Evolutionary conservation across 2,888 invertebrate species (phyloP).

Genomic region (Nudaria mundana): DNA sequence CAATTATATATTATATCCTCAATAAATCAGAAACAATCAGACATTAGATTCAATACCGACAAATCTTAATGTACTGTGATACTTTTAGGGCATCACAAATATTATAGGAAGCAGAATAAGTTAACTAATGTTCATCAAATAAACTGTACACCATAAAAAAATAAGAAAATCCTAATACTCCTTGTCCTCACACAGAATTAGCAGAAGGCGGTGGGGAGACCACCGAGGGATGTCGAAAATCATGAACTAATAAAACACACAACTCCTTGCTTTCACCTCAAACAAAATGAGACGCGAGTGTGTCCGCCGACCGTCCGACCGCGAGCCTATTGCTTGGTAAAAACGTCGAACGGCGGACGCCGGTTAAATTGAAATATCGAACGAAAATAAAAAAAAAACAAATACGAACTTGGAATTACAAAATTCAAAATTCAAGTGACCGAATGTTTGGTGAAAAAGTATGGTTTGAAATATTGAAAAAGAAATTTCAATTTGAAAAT

Average conservation of each 20-base stretch:
- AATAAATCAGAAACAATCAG: conserved; percentile 20
- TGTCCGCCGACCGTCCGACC: conserved; percentile 47
- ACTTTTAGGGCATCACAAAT: conserved; percentile 33
- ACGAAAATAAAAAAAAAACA: conserved; percentile 24
- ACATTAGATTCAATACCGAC: conserved; percentile 13
- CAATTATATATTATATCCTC: too few species aligned
- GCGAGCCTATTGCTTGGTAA: conserved; percentile 55
- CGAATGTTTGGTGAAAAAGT: conserved; percentile 32
- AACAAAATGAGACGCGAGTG: conserved; percentile 67
- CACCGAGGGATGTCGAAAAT: conserved; percentile 73
- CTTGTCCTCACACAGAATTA: conserved; percentile 36
- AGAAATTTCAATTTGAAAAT: conserved; percentile 2
- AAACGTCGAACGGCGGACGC: conserved; percentile 60
- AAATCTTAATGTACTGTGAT: conserved; percentile 14
- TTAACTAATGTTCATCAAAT: conserved; percentile 21
- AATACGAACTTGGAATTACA: conserved; percentile 14
- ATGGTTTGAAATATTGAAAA: conserved; percentile 26
- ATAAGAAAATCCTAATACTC: conserved; percentile 15
- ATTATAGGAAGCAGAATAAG: too few species aligned
- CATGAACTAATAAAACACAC: conserved; percentile 71
- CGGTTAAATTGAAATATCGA: conserved; percentile 42
- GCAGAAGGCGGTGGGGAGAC: conserved; percentile 56
- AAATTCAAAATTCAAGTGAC: conserved; percentile 21
- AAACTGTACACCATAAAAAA: conserved; percentile 25
- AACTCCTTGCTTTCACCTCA: conserved; percentile 74